phyloP scores from a whole-genome alignment of 2,888 invertebrate species.

The Apantesis nais region DNA sequence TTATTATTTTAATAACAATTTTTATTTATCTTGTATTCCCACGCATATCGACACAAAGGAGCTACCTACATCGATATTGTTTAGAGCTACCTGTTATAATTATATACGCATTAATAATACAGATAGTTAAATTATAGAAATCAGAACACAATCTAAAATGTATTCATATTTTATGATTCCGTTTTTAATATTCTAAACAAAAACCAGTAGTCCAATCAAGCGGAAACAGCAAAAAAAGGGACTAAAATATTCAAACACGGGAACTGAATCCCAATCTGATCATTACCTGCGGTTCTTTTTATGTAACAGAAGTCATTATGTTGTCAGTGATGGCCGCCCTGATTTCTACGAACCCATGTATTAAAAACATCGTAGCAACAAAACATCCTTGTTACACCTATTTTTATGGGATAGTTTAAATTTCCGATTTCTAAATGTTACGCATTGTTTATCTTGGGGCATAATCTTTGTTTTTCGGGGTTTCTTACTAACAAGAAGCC shows the following conservation, averaged over 20 bases:
- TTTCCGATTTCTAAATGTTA: slow-evolving; percentile 23
- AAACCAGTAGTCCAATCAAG: slow-evolving; percentile 49
- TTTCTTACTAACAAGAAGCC: background rate
- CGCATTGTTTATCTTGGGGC: slow-evolving; percentile 12
- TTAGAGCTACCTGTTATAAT: slow-evolving; percentile 14
- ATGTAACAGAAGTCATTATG: slow-evolving; percentile 43
- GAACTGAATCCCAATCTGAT: slow-evolving; percentile 39
- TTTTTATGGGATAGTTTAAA: slow-evolving; percentile 30
- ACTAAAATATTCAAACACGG: slow-evolving; percentile 39
- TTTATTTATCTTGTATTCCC: background rate
- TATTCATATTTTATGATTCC: slow-evolving; percentile 12
- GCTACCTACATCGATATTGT: slow-evolving; percentile 9
- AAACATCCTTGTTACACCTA: slow-evolving; percentile 26
- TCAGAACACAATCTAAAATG: slow-evolving; percentile 16
- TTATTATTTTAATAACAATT: background rate
- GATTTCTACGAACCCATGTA: slow-evolving; percentile 38
- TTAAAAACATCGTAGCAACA: slow-evolving; percentile 33
- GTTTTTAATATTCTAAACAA: slow-evolving; percentile 31
- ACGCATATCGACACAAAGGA: background rate
- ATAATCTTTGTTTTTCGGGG: slow-evolving; percentile 6
- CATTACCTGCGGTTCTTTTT: slow-evolving; percentile 51
- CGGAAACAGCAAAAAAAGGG: slow-evolving; percentile 40
- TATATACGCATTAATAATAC: slow-evolving; percentile 7
- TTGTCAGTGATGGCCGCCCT: slow-evolving; percentile 38
- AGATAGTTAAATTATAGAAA: background rate